Percentiles rank a stretch among this genome's conserved stretches.
Conservation (phyloP, 2,113 vertebrate genomes). For the Myxocyprinus asiaticus region DNA sequence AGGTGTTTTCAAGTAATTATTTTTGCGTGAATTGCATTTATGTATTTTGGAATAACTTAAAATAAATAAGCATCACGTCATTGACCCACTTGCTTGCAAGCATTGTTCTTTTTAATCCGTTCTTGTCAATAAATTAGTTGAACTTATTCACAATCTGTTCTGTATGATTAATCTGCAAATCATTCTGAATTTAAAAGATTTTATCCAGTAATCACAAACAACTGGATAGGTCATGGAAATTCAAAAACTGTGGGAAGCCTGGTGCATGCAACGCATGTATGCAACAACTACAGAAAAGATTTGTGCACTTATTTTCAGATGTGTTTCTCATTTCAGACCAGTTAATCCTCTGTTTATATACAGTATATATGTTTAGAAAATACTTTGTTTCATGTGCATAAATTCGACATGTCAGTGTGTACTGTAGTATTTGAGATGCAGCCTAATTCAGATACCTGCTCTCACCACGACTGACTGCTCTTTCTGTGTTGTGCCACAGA, state of each 20-base stretch:
- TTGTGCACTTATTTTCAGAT: neutral
- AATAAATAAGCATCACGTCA: too few species aligned
- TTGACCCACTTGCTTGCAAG: too few species aligned
- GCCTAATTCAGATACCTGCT: neutral
- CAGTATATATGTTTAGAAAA: neutral
- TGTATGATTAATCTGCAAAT: too few species aligned
- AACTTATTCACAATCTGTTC: too few species aligned
- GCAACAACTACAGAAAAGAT: neutral
- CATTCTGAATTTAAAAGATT: too few species aligned
- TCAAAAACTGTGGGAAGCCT: neutral
- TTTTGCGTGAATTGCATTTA: too few species aligned
- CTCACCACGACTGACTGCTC: constrained; percentile 15
- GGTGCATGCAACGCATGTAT: neutral
- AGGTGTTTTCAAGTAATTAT: too few species aligned
- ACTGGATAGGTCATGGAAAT: too few species aligned
- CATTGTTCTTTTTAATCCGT: too few species aligned
- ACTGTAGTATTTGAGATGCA: neutral
- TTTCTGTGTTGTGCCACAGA: constrained; percentile 18
- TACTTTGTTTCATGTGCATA: neutral
- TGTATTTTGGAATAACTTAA: too few species aligned
- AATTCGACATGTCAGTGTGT: neutral
- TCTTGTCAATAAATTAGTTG: too few species aligned
- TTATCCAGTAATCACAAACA: too few species aligned
- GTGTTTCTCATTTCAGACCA: neutral
- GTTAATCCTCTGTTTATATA: neutral